Evolutionary conservation across 2,797 vertebrate genomes (phyloP), one percentile per base, ranked within the genome.

Genomic region (Sebastes glaucus): DNA sequence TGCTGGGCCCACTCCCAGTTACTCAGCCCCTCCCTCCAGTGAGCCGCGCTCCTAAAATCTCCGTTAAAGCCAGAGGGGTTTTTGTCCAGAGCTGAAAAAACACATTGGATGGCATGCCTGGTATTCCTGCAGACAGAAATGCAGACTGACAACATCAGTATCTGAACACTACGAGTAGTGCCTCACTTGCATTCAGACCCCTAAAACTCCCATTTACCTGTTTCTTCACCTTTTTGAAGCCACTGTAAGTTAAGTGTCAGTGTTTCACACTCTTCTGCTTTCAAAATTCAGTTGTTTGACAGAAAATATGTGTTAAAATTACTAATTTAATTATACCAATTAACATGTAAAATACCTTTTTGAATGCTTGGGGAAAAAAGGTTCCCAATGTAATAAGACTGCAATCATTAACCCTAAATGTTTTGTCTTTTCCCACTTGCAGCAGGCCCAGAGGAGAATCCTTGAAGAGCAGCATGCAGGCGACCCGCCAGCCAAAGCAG

Each of bases 391-490:
- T 78, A 13, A 28, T n/a, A 69, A n/a, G 11, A 27, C 2, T 0
- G 20, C 56, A 27, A 22, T 62, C 7, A 69, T 42, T 73, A 38
- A 86, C n/a, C 18, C 11, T n/a, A 6, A 20, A 20, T 59, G 1
- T 52, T 32, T 55, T 68, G 13, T 81, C 16, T 84, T 55, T 59
- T 32, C 23, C 14, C 11, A n/a, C 9, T 27, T 89, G 71, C 90
- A 96, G 95, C 92, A 92, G 23, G 91, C 91, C 68, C 93, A 90
- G 82, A 93, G 89, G 86, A 87, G 87, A 90, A 61, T 67, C 27
- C 83, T 94, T 1, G 95, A 96, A 69, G 94, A 96, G 35, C 92
- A 92, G 35, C 80, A 93, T 80, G 79, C 78, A 1, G 38, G 63
- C 23, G 83, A 78, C 65, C 84, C 71, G 0, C 81, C 86, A 6